A percentile compares a stretch with the other conserved stretches of the same genome.
These are phyloP conservation scores for Oenanthe melanoleuca DNA, from an alignment of 2,113 vertebrate species.

Conservation along the genomic window DNA sequence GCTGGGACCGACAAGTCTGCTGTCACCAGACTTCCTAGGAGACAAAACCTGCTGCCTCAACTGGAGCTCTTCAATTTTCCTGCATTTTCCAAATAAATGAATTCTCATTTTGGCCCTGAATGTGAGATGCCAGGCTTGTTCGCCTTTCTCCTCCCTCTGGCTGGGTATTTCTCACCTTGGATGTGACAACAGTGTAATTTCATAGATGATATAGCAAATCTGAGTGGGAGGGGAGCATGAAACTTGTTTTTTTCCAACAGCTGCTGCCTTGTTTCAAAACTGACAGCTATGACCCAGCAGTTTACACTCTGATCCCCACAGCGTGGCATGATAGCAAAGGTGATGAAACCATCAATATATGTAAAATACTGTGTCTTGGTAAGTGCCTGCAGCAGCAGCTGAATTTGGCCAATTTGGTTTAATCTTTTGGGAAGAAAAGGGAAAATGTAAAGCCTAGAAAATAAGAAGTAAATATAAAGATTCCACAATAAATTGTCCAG, in stretches of 20 bases:
- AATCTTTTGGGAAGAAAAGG: background rate
- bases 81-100: background rate
- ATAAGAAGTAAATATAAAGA: background rate
- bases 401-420: background rate
- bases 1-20: background rate
- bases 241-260: background rate
- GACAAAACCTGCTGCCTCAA: background rate
- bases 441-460: background rate
- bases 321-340: background rate
- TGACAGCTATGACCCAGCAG: background rate
- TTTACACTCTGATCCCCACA: background rate
- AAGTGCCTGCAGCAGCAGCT: background rate
- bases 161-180: background rate
- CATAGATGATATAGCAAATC: background rate
- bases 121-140: background rate
- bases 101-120: background rate
- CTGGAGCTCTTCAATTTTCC: background rate
- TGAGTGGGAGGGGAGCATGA: background rate
- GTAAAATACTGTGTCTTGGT: background rate
- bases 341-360: background rate
- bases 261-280: background rate
- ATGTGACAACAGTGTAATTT: background rate
- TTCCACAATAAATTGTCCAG: background rate
- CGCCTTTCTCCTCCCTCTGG: accelerated
- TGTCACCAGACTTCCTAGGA: background rate